Percentiles rank a stretch among this genome's conserved stretches.
phyloP scores from a whole-genome alignment of 2,797 vertebrate genomes.

The Pelodytes ibericus region DNA sequence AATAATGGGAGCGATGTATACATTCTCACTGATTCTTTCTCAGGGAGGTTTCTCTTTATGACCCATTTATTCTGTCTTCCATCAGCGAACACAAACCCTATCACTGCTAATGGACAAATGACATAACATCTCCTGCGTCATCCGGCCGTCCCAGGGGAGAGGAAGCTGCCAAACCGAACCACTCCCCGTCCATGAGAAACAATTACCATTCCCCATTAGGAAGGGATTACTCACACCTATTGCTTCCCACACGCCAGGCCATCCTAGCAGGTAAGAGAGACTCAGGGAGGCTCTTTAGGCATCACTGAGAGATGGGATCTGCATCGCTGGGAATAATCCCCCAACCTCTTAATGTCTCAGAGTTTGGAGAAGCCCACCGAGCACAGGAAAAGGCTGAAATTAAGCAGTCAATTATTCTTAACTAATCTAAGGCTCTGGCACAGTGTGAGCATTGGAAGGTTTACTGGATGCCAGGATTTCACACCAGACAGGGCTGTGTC shows the following conservation, averaged over 20 bases:
- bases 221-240: slow-evolving; percentile 30
- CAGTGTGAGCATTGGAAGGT: neutral
- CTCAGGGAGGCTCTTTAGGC: neutral
- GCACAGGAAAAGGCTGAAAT: too few relatives aligned
- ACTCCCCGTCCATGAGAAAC: slow-evolving; percentile 13
- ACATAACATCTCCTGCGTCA: neutral
- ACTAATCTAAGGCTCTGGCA: neutral
- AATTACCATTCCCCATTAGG: slow-evolving; percentile 40
- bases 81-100: slow-evolving; percentile 32
- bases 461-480: neutral
- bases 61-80: slow-evolving; percentile 32
- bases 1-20: too few relatives aligned
- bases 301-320: neutral
- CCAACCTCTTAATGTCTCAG: neutral
- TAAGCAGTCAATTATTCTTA: neutral
- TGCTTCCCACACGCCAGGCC: slow-evolving; percentile 53
- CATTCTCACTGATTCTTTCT: too few relatives aligned
- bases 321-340: neutral
- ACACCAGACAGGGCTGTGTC: neutral
- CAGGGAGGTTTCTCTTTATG: slow-evolving; percentile 17
- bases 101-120: slow-evolving; percentile 38
- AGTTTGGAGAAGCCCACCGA: neutral
- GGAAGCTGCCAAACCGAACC: neutral
- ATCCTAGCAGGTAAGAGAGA: neutral
- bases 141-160: slow-evolving; percentile 28